Percentiles rank a stretch among this genome's conserved stretches.
Evolutionary conservation across 2,113 vertebrate genomes (phyloP).

Genomic region (Serilophus lunatus): DNA sequence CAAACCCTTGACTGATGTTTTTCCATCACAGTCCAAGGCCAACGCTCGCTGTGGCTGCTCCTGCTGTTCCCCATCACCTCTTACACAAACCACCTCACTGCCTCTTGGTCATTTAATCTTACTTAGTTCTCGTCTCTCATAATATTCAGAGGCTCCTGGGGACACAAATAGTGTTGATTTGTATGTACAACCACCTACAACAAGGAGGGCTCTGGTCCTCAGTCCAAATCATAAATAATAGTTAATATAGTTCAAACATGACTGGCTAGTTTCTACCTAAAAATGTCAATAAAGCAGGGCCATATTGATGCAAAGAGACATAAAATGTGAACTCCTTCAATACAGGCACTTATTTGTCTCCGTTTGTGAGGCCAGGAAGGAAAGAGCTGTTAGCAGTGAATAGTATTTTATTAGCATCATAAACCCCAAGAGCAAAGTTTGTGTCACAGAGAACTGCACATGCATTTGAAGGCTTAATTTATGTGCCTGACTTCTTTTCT

Average conservation of each 20-base stretch:
- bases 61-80: not conserved
- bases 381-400: slow-evolving; percentile 52
- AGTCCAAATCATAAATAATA: slow-evolving; percentile 12
- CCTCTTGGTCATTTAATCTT: not conserved
- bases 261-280: slow-evolving; percentile 6
- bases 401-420: slow-evolving; percentile 63
- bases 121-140: not conserved
- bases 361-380: slow-evolving; percentile 13
- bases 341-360: slow-evolving; percentile 46
- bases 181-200: not conserved
- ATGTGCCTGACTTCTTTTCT: not conserved
- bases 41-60: rapidly evolving
- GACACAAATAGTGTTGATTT: not conserved
- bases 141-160: slow-evolving; percentile 5
- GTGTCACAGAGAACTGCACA: slow-evolving; percentile 60
- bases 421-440: slow-evolving; percentile 69
- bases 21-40: not conserved
- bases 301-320: slow-evolving; percentile 23
- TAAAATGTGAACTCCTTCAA: slow-evolving; percentile 54
- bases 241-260: not conserved
- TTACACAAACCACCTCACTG: not conserved
- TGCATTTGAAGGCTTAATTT: slow-evolving; percentile 52
- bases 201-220: not conserved
- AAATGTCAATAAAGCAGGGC: slow-evolving; percentile 30
- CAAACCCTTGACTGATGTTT: not conserved